Evolutionary conservation across 2,888 invertebrate genomes (phyloP), one percentile per base, ranked within the genome.

Genomic region (Trisateles emortualis): DNA sequence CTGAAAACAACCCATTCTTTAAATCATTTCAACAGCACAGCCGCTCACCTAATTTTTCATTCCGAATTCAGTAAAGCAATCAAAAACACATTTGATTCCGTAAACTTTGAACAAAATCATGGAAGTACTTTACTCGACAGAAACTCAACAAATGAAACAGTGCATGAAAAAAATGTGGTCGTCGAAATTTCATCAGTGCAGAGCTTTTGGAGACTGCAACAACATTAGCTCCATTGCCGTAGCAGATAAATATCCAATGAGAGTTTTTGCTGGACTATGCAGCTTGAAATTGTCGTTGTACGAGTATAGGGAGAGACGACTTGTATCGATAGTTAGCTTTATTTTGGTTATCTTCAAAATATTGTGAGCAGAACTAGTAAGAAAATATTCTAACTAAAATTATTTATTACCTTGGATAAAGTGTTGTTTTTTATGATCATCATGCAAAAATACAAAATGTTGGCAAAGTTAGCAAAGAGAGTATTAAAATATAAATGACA

Each of bases 241-340:
- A 38, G 26, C 66, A 84, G 80, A 90, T 89, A 90, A 87, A 90
- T 91, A 87, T 83, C 77, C 83, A 87, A 90, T 88, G 87, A 86
- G 76, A 72, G 68, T 90, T 89, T 88, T 86, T 84, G 79, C 79
- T 74, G 66, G 67, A 67, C 78, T 64, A 71, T 84, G 84, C 86
- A 85, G 75, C 70, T 71, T 69, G 71, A 79, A 87, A 83, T 78
- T 78, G 77, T 81, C 74, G 64, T 67, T 10, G 33, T 16, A n/a
- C n/a, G n/a, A n/a, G n/a, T n/a, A 0, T 79, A 86, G 86, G 58
- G 84, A 70, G 70, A 26, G 26, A 19, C 19, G 3, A 5, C 19
- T 5, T 19, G 3, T 47, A 49, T 63, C 60, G 64, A 67, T 64
- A 45, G 5, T n/a, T 35, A 24, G 4, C 1, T 19, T 19, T 3